Conservation (phyloP, 2,797 vertebrate genomes). For the Botia kubotai region DNA sequence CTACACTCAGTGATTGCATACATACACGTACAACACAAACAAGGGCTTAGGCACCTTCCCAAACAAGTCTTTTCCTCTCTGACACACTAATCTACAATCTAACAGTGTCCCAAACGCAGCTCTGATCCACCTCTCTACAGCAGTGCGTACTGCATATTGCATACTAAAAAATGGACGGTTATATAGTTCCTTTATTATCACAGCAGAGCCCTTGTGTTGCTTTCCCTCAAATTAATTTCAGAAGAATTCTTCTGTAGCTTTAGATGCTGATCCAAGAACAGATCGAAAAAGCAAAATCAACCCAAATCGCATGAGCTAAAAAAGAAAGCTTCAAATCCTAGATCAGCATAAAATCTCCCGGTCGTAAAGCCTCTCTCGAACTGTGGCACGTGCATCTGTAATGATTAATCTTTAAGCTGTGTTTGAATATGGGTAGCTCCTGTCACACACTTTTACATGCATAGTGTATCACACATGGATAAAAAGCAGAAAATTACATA, state of each 20-base stretch:
- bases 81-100: conserved; percentile 41
- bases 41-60: conserved; percentile 34
- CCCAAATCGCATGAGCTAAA: conserved; percentile 17
- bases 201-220: not conserved
- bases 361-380: conserved; percentile 19
- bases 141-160: not conserved
- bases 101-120: conserved; percentile 40
- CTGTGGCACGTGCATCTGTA: conserved; percentile 3
- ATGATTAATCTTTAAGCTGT: conserved; percentile 15
- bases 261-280: conserved; percentile 2
- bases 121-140: conserved; percentile 1
- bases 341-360: conserved; percentile 35
- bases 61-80: conserved; percentile 23
- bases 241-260: not conserved
- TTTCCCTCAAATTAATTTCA: not conserved
- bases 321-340: conserved; percentile 36
- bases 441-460: not conserved
- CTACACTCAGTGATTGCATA: conserved; percentile 6
- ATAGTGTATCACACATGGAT: not conserved
- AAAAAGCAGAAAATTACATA: not conserved
- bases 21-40: not conserved
- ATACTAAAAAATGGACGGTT: not conserved
- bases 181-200: not conserved
- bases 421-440: not conserved
- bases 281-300: conserved; percentile 4